Conservation (phyloP, 1,140 invertebrate species). For the Pseudomyrmex concolor region DNA sequence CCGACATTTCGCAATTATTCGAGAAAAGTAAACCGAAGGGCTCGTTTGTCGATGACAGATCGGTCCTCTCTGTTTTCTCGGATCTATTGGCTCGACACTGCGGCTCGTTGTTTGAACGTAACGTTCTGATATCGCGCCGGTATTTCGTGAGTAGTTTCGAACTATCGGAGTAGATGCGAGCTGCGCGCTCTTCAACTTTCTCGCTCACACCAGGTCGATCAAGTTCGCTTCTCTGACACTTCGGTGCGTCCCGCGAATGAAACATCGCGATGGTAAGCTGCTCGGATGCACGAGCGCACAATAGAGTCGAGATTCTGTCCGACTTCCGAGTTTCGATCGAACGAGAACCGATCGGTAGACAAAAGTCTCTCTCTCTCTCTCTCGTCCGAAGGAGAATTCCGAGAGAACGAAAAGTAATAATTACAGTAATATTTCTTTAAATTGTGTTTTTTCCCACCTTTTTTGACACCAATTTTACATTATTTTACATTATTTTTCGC, state of each 20-base stretch:
- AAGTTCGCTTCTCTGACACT: conserved; percentile 52
- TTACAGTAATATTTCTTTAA: not conserved
- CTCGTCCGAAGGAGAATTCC: not conserved
- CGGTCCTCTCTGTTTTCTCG: conserved; percentile 41
- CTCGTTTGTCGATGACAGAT: conserved; percentile 40
- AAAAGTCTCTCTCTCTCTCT: not conserved
- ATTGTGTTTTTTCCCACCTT: too few relatives aligned
- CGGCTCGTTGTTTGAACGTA: conserved; percentile 45
- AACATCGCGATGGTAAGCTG: conserved; percentile 27
- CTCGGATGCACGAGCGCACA: conserved; percentile 5
- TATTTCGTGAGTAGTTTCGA: conserved; percentile 46
- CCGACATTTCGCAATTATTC: conserved; percentile 43
- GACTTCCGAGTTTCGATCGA: conserved; percentile 1
- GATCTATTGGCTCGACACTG: not conserved
- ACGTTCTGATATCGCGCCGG: conserved; percentile 28
- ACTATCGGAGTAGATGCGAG: conserved; percentile 54
- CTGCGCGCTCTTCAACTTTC: conserved; percentile 38
- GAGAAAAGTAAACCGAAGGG: conserved; percentile 62
- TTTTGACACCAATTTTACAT: not conserved
- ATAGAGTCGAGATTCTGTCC: too few relatives aligned
- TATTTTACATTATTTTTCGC: not conserved
- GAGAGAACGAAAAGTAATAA: not conserved
- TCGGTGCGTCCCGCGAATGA: conserved; percentile 22
- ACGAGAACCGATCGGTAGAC: not conserved
- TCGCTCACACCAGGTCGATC: conserved; percentile 5